phyloP scores from a whole-genome alignment of 2,797 vertebrate species.

The Periparus ater region DNA sequence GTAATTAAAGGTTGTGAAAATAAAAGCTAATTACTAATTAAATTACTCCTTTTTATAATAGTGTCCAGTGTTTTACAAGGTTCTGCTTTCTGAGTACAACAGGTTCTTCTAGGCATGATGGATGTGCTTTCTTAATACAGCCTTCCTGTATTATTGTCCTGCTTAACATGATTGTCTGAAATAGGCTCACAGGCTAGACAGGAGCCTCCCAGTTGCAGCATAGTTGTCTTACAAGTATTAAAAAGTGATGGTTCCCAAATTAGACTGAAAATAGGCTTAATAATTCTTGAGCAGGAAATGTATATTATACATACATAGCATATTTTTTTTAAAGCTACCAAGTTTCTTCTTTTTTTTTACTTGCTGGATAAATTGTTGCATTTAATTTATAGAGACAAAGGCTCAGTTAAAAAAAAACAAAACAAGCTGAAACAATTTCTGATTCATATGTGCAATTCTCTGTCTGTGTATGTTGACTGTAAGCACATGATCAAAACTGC shows the following conservation, averaged over 20 bases:
- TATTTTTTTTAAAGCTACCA: background rate
- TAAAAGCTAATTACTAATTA: background rate
- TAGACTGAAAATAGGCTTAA: background rate
- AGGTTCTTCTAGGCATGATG: background rate
- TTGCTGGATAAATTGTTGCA: background rate
- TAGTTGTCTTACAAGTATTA: background rate
- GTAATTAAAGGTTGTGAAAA: background rate
- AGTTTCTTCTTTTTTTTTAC: background rate
- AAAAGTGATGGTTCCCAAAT: background rate
- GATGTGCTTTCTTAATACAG: background rate
- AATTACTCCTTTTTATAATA: background rate
- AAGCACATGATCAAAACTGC: background rate
- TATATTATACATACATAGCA: background rate
- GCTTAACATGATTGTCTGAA: background rate
- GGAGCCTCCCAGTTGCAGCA: background rate
- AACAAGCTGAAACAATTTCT: background rate
- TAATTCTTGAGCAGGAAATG: background rate
- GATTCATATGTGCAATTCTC: background rate
- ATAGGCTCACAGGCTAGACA: background rate
- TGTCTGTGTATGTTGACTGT: background rate
- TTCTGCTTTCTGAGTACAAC: background rate
- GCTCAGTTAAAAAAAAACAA: background rate
- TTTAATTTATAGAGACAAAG: background rate
- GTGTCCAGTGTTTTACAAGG: background rate
- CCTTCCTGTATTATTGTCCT: background rate